Evolutionary conservation across 2,113 vertebrate genomes (phyloP), one percentile per base, ranked within the genome.

Genomic region (Mus pahari): DNA sequence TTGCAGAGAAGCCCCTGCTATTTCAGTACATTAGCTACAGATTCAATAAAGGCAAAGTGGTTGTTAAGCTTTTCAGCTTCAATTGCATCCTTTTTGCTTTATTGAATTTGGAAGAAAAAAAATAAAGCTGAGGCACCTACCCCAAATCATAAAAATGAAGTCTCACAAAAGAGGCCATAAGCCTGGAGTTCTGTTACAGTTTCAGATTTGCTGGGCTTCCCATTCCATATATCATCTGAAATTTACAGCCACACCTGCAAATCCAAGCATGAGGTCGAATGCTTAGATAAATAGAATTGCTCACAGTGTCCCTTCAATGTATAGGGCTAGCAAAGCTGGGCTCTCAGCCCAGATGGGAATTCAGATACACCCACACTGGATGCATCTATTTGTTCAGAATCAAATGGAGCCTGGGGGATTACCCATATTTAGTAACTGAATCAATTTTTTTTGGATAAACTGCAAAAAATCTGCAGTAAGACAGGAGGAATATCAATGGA

Each of bases 61-160:
- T 96, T 96, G 95, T 96, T 97, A 96, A 97, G 93, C 95, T 98
- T 97, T 98, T 97, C 90, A 93, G 96, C 90, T 95, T 93, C 94
- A 97, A 86, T 89, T 89, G 93, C 75, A 74, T 95, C 91, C 64
- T 53, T 96, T 96, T 94, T 96, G 31, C 64, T 97, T 96, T 96
- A 97, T 97, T 92, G 74, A 83, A 94, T 89, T 97, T 97, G 93
- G 93, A 97, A 92, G 93, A 92, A 97, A 93, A 95, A 97, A 97
- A 92, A 95, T 84, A 94, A 95, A 84, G 48, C 94, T 90, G 86
- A 97, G 96, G 93, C 93, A 88, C 13, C 77, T 53, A 96, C 95
- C 97, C 95, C 94, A 97, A 97, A 97, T 97, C 78, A 96, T 96
- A 97, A 97, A 94, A 95, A 86, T 84, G 82, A 86, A 94, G 82